Conservation (phyloP, 2,113 vertebrate species). For the Pungitius pungitius region DNA sequence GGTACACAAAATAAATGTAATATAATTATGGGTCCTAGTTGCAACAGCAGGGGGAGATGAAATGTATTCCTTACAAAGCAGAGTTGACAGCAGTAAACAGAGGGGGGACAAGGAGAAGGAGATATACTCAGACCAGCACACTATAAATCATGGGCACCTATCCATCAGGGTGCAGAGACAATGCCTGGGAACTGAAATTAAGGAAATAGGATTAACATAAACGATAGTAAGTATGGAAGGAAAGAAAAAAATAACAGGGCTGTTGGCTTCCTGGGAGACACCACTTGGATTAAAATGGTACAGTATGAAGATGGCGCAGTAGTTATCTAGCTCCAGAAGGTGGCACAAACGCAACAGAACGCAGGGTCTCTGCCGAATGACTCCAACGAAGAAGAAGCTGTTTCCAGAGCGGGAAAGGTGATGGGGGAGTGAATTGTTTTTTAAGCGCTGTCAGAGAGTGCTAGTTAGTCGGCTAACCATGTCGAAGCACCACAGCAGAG, state of each 20-base stretch:
- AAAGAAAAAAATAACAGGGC: not conserved
- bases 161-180: not conserved
- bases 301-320: not conserved
- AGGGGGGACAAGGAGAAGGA: not conserved
- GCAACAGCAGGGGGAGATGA: not conserved
- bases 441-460: not conserved
- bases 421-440: accelerated
- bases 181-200: not conserved
- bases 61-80: not conserved
- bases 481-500: accelerated
- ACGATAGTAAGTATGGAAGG: not conserved
- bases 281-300: not conserved
- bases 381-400: not conserved
- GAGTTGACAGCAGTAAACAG: not conserved
- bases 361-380: not conserved
- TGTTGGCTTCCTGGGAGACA: not conserved
- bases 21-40: not conserved
- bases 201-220: not conserved
- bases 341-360: not conserved
- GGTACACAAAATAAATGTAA: too few species aligned
- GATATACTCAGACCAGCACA: not conserved
- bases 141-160: not conserved
- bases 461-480: not conserved
- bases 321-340: not conserved
- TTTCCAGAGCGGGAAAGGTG: slow-evolving; percentile 53